phyloP scores from a whole-genome alignment of 2,113 vertebrate genomes.

The Phycodurus eques region DNA sequence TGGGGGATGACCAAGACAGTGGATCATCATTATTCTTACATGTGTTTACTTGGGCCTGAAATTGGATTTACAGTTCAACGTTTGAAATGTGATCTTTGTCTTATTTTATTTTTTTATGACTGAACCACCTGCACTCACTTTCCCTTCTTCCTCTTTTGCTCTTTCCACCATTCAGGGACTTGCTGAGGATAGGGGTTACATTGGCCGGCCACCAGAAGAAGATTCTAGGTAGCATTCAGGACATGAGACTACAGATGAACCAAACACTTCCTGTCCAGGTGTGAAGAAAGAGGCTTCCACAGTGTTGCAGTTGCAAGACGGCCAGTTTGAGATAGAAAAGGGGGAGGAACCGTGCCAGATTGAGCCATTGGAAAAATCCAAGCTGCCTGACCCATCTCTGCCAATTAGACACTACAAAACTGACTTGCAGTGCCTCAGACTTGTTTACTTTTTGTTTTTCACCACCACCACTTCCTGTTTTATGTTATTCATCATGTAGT shows the following conservation, averaged over 20 bases:
- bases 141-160: slow-evolving; percentile 18
- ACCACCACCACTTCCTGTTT: slow-evolving; percentile 62
- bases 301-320: slow-evolving; percentile 55
- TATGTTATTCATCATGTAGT: slow-evolving; percentile 56
- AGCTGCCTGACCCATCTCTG: slow-evolving; percentile 77
- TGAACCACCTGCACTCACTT: slow-evolving; percentile 50
- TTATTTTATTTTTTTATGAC: slow-evolving; percentile 26
- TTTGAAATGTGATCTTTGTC: slow-evolving; percentile 25
- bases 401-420: slow-evolving; percentile 73
- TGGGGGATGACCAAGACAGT: slow-evolving; percentile 16
- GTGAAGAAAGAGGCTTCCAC: slow-evolving; percentile 72
- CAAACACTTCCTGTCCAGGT: slow-evolving; percentile 98
- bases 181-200: slow-evolving; percentile 97
- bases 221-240: slow-evolving; percentile 98
- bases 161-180: slow-evolving; percentile 76
- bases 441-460: slow-evolving; percentile 63
- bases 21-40: slow-evolving; percentile 13
- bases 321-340: slow-evolving; percentile 42
- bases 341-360: slow-evolving; percentile 64
- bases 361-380: slow-evolving; percentile 74
- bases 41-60: slow-evolving; percentile 28
- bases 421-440: slow-evolving; percentile 82
- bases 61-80: slow-evolving; percentile 19
- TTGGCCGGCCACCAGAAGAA: slow-evolving; percentile 99
- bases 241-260: slow-evolving; percentile 99